phyloP scores from a whole-genome alignment of 2,888 invertebrate species.

The Aphrophora alni region DNA sequence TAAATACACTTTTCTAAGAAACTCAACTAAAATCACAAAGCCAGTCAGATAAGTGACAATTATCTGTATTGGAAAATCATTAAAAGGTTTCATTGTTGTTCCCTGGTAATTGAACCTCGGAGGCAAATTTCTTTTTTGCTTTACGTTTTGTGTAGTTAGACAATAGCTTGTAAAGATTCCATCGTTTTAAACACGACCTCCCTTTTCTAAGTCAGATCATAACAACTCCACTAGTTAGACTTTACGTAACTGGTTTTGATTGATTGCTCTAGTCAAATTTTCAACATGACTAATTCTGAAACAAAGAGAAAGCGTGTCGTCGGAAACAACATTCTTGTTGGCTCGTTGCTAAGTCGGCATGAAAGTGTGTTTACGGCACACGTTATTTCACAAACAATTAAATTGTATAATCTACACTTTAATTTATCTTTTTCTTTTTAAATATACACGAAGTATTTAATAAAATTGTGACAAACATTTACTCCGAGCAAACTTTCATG shows the following conservation, averaged over 20 bases:
- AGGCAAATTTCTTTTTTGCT: not conserved
- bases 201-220: not conserved
- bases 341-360: no score
- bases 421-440: no score
- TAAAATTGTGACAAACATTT: no score
- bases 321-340: no score
- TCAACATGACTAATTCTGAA: not conserved
- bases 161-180: not conserved
- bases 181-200: not conserved
- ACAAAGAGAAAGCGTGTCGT: not conserved
- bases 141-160: not conserved
- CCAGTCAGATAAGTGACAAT: no score
- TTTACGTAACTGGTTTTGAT: not conserved
- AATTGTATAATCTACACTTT: no score
- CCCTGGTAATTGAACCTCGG: not conserved
- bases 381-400: no score
- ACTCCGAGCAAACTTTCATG: no score
- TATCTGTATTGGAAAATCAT: not conserved
- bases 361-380: no score
- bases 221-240: not conserved
- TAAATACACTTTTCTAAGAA: no score
- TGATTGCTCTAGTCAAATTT: not conserved
- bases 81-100: not conserved
- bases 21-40: no score
- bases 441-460: no score